These are phyloP conservation scores for Anomalospiza imberbis DNA, from an alignment of 2,797 vertebrate genomes.

Conservation along the genomic window DNA sequence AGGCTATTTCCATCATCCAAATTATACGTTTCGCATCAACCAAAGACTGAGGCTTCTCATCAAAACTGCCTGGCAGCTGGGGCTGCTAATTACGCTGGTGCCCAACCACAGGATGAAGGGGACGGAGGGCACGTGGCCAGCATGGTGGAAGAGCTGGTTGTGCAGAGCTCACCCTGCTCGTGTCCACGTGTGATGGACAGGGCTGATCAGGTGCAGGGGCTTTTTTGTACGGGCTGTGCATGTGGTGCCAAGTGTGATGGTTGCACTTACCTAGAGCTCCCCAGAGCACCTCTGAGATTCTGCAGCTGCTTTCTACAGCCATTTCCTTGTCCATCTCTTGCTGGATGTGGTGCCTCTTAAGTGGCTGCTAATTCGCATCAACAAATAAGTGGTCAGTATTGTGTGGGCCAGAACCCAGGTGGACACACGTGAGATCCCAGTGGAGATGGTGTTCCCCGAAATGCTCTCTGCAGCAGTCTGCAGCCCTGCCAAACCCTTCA, in stretches of 20 bases:
- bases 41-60: background rate
- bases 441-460: background rate
- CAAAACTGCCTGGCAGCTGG: conserved; percentile 34
- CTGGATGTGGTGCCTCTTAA: background rate
- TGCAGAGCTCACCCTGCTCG: accelerated
- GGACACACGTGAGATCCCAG: background rate
- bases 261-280: background rate
- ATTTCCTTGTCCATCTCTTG: background rate
- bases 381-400: background rate
- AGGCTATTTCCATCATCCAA: conserved; percentile 71
- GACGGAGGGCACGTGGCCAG: accelerated
- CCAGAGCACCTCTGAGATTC: background rate
- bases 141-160: background rate
- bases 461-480: background rate
- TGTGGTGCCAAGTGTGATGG: accelerated
- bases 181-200: accelerated
- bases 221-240: accelerated
- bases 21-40: conserved; percentile 42
- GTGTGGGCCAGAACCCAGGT: background rate
- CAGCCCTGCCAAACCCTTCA: background rate
- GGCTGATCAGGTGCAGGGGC: background rate
- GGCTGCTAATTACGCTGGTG: background rate
- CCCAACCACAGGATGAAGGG: background rate
- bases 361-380: background rate
- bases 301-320: background rate